Evolutionary conservation across 2,888 invertebrate genomes (phyloP).

Genomic region (Eulithis testata): DNA sequence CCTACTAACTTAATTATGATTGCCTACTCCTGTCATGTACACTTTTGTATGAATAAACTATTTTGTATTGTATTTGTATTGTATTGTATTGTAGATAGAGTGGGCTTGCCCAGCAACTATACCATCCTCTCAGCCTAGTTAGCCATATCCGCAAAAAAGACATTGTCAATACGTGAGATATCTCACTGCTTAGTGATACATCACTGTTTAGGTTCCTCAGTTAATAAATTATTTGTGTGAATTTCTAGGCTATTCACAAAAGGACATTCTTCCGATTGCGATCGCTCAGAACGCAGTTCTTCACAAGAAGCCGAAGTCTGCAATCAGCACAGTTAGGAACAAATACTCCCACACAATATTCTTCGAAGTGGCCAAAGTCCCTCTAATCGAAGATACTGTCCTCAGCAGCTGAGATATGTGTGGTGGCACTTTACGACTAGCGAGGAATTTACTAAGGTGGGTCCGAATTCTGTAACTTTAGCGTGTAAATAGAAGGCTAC

Average conservation of each 20-base stretch:
- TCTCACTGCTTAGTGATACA: too few species aligned
- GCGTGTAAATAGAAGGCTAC: slow-evolving; percentile 38
- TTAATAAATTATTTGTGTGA: neutral
- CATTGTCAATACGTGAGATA: too few species aligned
- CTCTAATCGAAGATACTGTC: slow-evolving; percentile 79
- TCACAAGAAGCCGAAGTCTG: slow-evolving; percentile 90
- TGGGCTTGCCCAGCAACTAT: too few species aligned
- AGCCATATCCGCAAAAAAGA: too few species aligned
- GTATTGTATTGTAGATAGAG: too few species aligned
- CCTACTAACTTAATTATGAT: too few species aligned
- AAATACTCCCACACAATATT: slow-evolving; percentile 98
- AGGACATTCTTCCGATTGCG: slow-evolving; percentile 90
- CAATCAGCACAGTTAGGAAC: slow-evolving; percentile 93
- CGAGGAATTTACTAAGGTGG: slow-evolving; percentile 66
- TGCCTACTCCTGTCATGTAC: too few species aligned
- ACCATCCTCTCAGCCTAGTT: too few species aligned
- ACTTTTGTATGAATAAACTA: too few species aligned
- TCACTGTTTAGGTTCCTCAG: too few species aligned
- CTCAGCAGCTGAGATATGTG: slow-evolving; percentile 65
- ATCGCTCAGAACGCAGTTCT: slow-evolving; percentile 90
- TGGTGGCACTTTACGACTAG: slow-evolving; percentile 61
- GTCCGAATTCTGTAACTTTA: slow-evolving; percentile 59
- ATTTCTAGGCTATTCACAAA: slow-evolving; percentile 88
- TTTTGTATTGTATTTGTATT: too few species aligned
- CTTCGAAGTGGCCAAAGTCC: slow-evolving; percentile 95